phyloP scores from a whole-genome alignment of 2,797 vertebrate genomes.

The Crenichthys baileyi region DNA sequence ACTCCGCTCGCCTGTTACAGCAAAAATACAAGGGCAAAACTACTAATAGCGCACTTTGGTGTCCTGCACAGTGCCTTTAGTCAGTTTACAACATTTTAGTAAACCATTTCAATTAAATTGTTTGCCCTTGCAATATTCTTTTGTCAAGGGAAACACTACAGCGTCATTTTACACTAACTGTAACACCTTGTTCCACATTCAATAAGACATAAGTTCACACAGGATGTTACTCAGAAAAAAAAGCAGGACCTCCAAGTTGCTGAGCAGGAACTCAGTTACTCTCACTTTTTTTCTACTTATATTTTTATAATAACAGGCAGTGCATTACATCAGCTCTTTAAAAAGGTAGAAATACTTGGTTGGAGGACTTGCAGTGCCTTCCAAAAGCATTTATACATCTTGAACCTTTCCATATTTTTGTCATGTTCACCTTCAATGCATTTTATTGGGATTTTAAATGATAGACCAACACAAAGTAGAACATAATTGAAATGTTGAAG shows the following conservation, averaged over 20 bases:
- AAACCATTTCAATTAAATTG: slow-evolving; percentile 41
- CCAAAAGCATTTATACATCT: background rate
- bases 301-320: background rate
- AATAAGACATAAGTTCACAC: slow-evolving; percentile 38
- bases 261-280: slow-evolving; percentile 26
- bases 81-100: slow-evolving; percentile 48
- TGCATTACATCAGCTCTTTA: background rate
- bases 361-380: background rate
- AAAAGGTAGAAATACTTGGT: background rate
- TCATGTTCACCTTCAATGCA: background rate
- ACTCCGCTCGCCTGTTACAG: slow-evolving; percentile 59
- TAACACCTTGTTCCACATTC: slow-evolving; percentile 42
- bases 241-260: slow-evolving; percentile 43
- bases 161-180: slow-evolving; percentile 51
- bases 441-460: no score
- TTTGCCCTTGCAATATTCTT: slow-evolving; percentile 26
- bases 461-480: no score
- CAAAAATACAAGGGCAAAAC: slow-evolving; percentile 47
- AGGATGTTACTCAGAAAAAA: slow-evolving; percentile 16
- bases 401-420: background rate
- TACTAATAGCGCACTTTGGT: slow-evolving; percentile 36
- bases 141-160: slow-evolving; percentile 41
- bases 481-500: no score
- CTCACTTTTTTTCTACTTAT: background rate
- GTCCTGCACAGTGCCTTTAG: slow-evolving; percentile 13